Base-by-base conservation (phyloP, 1,140 invertebrate genomes). In the Artemia franciscana region DNA sequence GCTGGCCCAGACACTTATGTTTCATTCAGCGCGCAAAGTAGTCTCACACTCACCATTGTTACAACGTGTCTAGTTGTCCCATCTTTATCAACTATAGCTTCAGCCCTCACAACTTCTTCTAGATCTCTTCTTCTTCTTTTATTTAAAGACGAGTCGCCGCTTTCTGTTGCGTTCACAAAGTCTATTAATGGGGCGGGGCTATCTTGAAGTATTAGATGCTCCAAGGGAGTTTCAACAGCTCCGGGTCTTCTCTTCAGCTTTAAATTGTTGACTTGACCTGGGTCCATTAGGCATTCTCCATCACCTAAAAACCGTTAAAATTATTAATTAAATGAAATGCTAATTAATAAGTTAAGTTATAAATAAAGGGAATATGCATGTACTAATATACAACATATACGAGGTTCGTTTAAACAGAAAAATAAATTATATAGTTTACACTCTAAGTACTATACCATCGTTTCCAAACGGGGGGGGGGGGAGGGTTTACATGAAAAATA, bases 51-150 rank as follows among this genome's bases (percentile, higher is more conserved):
- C 73, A 86, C 84, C 82, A 90, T 82, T 62, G 82, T 82, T 1
- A 89, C 84, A 62, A 86, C 77, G 68, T 84, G 78, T 66, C 79
- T 78, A 63, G 77, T 79, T 66, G 81, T 80, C 24, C 84, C 84
- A 71, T 84, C 79, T 65, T 80, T 78, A 67, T 83, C 82, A 21
- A 81, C 77, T 62, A 82, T 79, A 1, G 78, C 80, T 74, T 85
- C 81, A 4, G 85, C 78, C 61, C 80, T 79, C 15, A 88, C 78
- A 5, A 87, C 77, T 66, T 79, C 79, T 69, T 88, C 85, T 5
- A 76, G 79, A 66, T 86, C 82, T 67, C 86, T 73, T 71, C 78
- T 82, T 23, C 69, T 72, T 69, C 81, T 75, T n/a, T n/a, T n/a
- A 60, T 56, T 27, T 60, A 65, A 30, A 62, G 57, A 5, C 59